Evolutionary conservation across 2,797 vertebrate species (phyloP).

Genomic region (Syngnathus rostellatus): DNA sequence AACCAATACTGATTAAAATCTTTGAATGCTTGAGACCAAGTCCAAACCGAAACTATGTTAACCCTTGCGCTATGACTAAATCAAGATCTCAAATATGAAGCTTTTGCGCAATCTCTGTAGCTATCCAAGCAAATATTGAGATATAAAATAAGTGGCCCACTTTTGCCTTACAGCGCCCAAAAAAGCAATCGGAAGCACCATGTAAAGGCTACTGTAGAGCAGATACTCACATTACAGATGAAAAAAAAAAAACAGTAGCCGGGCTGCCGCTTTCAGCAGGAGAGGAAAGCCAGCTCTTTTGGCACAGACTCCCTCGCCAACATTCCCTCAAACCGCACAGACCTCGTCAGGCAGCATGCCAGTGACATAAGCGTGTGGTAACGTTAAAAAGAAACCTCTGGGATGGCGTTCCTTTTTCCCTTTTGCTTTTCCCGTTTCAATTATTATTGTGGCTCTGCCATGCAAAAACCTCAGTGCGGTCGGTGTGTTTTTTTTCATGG

Average conservation of each 20-base stretch:
- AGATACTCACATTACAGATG: constrained; percentile 13
- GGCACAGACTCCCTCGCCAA: constrained; percentile 33
- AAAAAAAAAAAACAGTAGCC: constrained; percentile 38
- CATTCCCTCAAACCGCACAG: constrained; percentile 53
- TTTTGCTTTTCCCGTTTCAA: constrained; percentile 55
- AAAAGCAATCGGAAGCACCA: constrained; percentile 7
- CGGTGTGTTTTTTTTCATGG: constrained; percentile 33
- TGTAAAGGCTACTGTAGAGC: constrained; percentile 20
- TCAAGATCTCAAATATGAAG: neutral
- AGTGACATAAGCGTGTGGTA: constrained; percentile 63
- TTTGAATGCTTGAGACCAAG: neutral
- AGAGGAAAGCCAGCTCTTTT: constrained; percentile 36
- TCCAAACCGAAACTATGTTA: neutral
- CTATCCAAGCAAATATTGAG: neutral
- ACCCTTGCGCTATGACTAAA: too few relatives aligned
- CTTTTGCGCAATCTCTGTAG: constrained; percentile 15
- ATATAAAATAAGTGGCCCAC: constrained; percentile 21
- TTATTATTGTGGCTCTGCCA: constrained; percentile 58
- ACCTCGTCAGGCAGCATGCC: constrained; percentile 49
- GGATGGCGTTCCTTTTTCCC: constrained; percentile 46
- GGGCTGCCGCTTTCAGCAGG: constrained; percentile 45
- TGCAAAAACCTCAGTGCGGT: constrained; percentile 58
- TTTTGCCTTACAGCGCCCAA: constrained; percentile 27
- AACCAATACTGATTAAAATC: too few relatives aligned
- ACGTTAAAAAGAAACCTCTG: constrained; percentile 56